These are phyloP conservation scores for Macrobrachium rosenbergii DNA, from an alignment of 1,140 invertebrate species.

Conservation along the genomic window DNA sequence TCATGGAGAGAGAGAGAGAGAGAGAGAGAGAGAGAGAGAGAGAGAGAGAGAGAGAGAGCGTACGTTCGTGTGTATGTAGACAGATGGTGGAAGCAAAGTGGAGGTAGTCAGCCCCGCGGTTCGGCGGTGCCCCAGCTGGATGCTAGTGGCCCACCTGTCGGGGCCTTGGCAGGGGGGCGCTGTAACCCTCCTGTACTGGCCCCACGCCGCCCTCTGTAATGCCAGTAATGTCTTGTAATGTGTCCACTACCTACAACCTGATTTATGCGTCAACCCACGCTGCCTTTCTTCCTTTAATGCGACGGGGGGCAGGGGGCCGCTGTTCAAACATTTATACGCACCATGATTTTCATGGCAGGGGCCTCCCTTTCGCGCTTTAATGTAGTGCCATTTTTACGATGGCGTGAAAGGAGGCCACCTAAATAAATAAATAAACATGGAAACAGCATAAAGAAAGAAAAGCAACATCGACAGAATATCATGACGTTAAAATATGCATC, in stretches of 20 bases:
- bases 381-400: too few relatives aligned
- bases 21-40: conserved; percentile 44
- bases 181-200: conserved; percentile 28
- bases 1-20: conserved; percentile 20
- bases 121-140: conserved; percentile 27
- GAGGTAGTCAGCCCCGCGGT: too few relatives aligned
- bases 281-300: conserved; percentile 27
- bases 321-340: too few relatives aligned
- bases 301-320: not conserved
- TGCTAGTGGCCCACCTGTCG: conserved; percentile 19
- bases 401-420: too few relatives aligned
- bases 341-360: too few relatives aligned
- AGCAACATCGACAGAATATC: too few relatives aligned
- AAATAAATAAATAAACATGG: too few relatives aligned
- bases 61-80: not conserved
- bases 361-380: too few relatives aligned
- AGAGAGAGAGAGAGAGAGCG: conserved; percentile 15
- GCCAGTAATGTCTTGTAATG: conserved; percentile 56
- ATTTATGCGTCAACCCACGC: conserved; percentile 23
- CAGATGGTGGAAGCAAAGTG: conserved; percentile 38
- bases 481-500: too few relatives aligned
- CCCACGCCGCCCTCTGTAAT: conserved; percentile 34
- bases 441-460: too few relatives aligned
- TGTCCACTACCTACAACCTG: conserved; percentile 27
- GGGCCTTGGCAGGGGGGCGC: conserved; percentile 34